These are phyloP conservation scores for Atrina japonica DNA, from an alignment of 2,888 invertebrate species.

Conservation along the genomic window DNA sequence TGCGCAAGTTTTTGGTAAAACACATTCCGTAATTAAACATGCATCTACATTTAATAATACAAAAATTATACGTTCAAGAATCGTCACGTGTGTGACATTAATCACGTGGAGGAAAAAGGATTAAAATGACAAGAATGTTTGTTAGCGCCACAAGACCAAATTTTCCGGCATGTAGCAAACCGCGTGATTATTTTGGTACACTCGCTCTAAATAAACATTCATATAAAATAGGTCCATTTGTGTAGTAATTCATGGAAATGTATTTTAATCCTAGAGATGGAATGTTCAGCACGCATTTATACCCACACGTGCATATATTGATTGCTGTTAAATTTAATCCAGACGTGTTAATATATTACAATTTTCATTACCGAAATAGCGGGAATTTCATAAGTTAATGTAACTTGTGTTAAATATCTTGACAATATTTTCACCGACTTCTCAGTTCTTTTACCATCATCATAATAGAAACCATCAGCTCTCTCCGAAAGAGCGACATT, in stretches of 20 bases:
- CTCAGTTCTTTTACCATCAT: constrained; percentile 4
- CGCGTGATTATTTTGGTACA: constrained; percentile 2
- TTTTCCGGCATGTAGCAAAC: background rate
- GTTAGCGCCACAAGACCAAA: constrained; percentile 22
- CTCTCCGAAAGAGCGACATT: constrained; percentile 18
- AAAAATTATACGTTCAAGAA: constrained; percentile 1
- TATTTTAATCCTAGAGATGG: too few species aligned
- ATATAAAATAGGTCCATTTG: constrained; percentile 10
- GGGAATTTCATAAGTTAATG: constrained; percentile 37
- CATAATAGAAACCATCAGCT: constrained; percentile 28
- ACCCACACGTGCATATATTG: constrained; percentile 15
- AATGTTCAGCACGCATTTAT: background rate
- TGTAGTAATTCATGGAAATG: background rate
- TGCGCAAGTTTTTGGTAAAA: constrained; percentile 7
- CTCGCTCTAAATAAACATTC: constrained; percentile 1
- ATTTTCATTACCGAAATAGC: constrained; percentile 31
- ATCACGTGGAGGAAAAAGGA: constrained; percentile 5
- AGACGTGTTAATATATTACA: constrained; percentile 28
- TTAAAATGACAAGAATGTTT: constrained; percentile 34
- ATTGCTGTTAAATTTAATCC: constrained; percentile 8
- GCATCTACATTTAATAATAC: constrained; percentile 28
- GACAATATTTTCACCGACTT: constrained; percentile 26
- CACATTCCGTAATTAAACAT: constrained; percentile 24
- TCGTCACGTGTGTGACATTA: constrained; percentile 29
- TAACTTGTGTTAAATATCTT: constrained; percentile 19